A percentile compares a stretch with the other conserved stretches of the same genome.
phyloP scores from a whole-genome alignment of 1,140 invertebrate species.

The Dryas iulia region DNA sequence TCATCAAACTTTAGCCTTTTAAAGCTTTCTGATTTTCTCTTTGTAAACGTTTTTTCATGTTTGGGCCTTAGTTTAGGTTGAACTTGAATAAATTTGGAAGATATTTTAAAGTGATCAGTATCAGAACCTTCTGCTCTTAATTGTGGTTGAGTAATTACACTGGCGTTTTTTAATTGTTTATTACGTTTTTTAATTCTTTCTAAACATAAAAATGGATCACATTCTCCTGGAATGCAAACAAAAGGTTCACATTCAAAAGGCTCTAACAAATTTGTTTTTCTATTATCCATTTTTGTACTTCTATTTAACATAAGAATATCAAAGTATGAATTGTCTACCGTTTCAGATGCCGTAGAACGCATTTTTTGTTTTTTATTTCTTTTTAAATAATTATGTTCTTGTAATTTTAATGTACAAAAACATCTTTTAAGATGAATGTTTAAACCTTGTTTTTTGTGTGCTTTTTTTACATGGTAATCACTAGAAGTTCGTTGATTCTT shows the following conservation, averaged over 20 bases:
- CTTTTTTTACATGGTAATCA: neutral
- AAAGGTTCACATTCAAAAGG: constrained; percentile 43
- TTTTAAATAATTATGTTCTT: constrained; percentile 27
- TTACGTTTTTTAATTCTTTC: constrained; percentile 30
- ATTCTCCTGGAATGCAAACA: constrained; percentile 39
- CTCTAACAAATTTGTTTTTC: constrained; percentile 16
- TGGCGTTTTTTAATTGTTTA: constrained; percentile 22
- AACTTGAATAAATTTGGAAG: constrained; percentile 13
- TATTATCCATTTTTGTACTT: constrained; percentile 28
- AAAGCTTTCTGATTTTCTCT: constrained; percentile 4
- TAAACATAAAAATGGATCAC: constrained; percentile 43
- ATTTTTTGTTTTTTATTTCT: constrained; percentile 19
- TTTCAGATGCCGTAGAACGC: constrained; percentile 16
- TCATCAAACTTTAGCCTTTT: neutral
- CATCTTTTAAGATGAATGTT: constrained; percentile 34
- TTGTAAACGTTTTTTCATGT: constrained; percentile 16
- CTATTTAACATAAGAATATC: constrained; percentile 17
- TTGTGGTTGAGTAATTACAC: constrained; percentile 4
- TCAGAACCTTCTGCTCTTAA: constrained; percentile 18
- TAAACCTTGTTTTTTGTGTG: constrained; percentile 5
- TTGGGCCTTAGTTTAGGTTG: constrained; percentile 22
- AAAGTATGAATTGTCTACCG: neutral
- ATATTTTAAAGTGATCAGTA: constrained; percentile 15
- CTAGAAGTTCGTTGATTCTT: neutral
- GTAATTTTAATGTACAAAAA: constrained; percentile 38